A percentile compares a stretch with the other conserved stretches of the same genome.
Conservation (phyloP, 2,888 invertebrate genomes). For the Craniophora ligustri region DNA sequence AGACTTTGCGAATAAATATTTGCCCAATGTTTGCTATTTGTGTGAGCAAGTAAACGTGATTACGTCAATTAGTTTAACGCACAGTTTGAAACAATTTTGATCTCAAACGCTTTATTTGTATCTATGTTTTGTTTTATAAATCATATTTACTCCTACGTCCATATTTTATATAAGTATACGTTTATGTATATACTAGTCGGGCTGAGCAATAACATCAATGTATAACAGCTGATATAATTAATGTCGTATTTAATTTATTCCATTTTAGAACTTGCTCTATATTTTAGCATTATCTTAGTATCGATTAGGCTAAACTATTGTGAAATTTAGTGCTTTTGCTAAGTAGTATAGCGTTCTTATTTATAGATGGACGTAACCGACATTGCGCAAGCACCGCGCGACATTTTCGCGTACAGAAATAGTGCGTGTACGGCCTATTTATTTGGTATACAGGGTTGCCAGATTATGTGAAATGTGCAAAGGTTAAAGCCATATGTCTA, state of each 20-base stretch:
- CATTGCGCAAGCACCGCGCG: slow-evolving; percentile 80
- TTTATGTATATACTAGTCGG: slow-evolving; percentile 4
- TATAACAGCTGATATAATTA: slow-evolving; percentile 37
- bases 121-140: slow-evolving; percentile 13
- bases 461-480: slow-evolving; percentile 39
- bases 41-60: slow-evolving; percentile 32
- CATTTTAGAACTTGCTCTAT: slow-evolving; percentile 26
- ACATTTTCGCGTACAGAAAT: slow-evolving; percentile 86
- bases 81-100: slow-evolving; percentile 14
- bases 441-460: slow-evolving; percentile 51
- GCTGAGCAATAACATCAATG: slow-evolving; percentile 18
- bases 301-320: slow-evolving; percentile 42
- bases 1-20: slow-evolving; percentile 40
- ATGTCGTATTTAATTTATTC: slow-evolving; percentile 35
- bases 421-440: slow-evolving; percentile 73
- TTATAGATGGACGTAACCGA: slow-evolving; percentile 67
- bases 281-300: slow-evolving; percentile 45
- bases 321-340: slow-evolving; percentile 53
- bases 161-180: slow-evolving; percentile 4
- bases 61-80: slow-evolving; percentile 31
- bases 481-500: slow-evolving; percentile 38
- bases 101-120: slow-evolving; percentile 12
- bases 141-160: slow-evolving; percentile 6
- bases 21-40: slow-evolving; percentile 26
- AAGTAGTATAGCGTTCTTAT: slow-evolving; percentile 57